Evolutionary conservation across 1,140 invertebrate genomes (phyloP), one percentile per base, ranked within the genome.

Genomic region (Drosophila persimilis): DNA sequence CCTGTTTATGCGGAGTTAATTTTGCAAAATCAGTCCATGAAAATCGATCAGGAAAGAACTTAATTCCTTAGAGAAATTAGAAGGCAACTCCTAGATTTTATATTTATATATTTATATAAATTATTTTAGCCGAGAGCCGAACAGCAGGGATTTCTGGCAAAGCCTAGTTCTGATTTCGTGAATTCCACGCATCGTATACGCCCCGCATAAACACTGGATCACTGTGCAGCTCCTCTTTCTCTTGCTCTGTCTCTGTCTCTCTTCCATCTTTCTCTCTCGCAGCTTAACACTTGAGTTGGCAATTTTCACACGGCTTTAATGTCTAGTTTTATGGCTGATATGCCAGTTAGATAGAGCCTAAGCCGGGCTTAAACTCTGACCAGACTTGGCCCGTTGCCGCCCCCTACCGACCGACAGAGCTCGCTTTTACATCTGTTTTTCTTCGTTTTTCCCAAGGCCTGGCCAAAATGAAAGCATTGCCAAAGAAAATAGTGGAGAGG

Each of bases 271-370:
- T 13, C 51, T 48, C 13, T n/a, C 54, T 17, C 31, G 29, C 24
- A 48, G 59, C 55, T 62, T 45, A 71, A 57, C 76, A 56, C 53
- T 73, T 53, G 56, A 63, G 52, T 51, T 44, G 43, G 57, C 61
- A 85, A 67, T 77, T 75, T 85, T 85, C 69, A 72, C 81, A 85
- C 73, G 70, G 58, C 73, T 86, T 85, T 77, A 85, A 84, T 76
- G 55, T 22, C 54, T 66, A 58, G 54, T 54, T 79, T 80, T 48
- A 66, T 66, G 77, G 59, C 80, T 66, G 81, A 80, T 75, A 75
- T 35, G 56, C 73, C 50, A 58, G 62, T 46, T 75, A 60, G 72
- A 75, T 86, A 66, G 58, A 26, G 73, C 86, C 80, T 74, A 86
- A 86, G 81, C 67, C 50, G 26, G 51, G 29, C 48, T 56, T 57